Conservation (phyloP, 2,888 invertebrate species). For the Opisthograptis luteolata region DNA sequence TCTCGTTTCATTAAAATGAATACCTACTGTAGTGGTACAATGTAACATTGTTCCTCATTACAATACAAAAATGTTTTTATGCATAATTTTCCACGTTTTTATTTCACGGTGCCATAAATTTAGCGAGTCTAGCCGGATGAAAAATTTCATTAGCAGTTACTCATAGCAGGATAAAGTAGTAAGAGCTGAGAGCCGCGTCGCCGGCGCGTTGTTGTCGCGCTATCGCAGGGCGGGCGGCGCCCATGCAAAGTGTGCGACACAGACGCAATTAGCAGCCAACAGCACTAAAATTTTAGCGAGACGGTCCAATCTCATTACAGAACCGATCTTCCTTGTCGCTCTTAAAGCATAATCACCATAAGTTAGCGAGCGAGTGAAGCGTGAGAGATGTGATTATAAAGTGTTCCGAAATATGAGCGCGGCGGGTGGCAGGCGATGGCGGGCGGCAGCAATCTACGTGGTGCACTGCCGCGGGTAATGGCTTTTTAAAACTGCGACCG, state of each 20-base stretch:
- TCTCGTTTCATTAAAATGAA: conserved; percentile 61
- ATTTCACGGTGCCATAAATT: conserved; percentile 45
- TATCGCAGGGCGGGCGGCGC: conserved; percentile 16
- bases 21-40: no score
- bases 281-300: conserved; percentile 82
- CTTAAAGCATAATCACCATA: conserved; percentile 83
- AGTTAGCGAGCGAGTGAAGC: conserved; percentile 82
- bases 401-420: conserved; percentile 82
- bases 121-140: conserved; percentile 48
- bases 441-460: conserved; percentile 74
- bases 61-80: conserved; percentile 41
- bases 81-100: conserved; percentile 41
- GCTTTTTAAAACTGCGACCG: conserved; percentile 85
- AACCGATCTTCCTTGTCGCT: conserved; percentile 83
- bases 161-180: conserved; percentile 53
- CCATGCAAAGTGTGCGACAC: conserved; percentile 47
- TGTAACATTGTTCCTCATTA: conserved; percentile 49
- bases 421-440: conserved; percentile 52
- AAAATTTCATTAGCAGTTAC: conserved; percentile 64
- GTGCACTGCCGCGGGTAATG: conserved; percentile 81
- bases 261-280: conserved; percentile 80
- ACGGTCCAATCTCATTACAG: conserved; percentile 82
- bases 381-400: conserved; percentile 83
- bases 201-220: conserved; percentile 37
- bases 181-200: conserved; percentile 37